phyloP scores from a whole-genome alignment of 2,113 vertebrate genomes.

The Irena cyanogastra region DNA sequence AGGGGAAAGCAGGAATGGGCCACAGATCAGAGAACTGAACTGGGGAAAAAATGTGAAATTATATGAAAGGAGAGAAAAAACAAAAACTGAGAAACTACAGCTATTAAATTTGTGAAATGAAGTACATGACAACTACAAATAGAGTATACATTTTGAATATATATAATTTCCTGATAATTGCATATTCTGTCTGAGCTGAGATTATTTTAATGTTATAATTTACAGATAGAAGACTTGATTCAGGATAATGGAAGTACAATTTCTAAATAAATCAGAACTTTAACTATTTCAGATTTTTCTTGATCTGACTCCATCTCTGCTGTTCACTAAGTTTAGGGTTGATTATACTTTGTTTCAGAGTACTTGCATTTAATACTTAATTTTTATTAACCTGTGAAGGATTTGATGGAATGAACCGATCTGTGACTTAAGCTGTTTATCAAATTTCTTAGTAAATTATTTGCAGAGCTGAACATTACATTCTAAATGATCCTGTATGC shows the following conservation, averaged over 20 bases:
- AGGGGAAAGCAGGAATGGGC: neutral
- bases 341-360: neutral
- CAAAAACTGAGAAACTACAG: neutral
- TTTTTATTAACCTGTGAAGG: neutral
- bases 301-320: neutral
- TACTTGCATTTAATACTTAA: neutral
- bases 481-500: neutral
- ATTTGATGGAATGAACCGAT: neutral
- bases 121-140: neutral
- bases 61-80: neutral
- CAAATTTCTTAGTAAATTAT: neutral
- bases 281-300: neutral
- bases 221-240: neutral
- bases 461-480: neutral
- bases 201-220: neutral
- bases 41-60: neutral
- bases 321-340: neutral
- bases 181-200: accelerated
- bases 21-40: neutral
- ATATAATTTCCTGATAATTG: neutral
- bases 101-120: neutral
- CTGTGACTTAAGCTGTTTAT: neutral
- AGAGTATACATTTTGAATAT: neutral
- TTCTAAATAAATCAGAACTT: neutral
- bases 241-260: neutral